A percentile compares a stretch with the other conserved stretches of the same genome.
phyloP scores from a whole-genome alignment of 2,888 invertebrate species.

The Glaucopsyche alexis region DNA sequence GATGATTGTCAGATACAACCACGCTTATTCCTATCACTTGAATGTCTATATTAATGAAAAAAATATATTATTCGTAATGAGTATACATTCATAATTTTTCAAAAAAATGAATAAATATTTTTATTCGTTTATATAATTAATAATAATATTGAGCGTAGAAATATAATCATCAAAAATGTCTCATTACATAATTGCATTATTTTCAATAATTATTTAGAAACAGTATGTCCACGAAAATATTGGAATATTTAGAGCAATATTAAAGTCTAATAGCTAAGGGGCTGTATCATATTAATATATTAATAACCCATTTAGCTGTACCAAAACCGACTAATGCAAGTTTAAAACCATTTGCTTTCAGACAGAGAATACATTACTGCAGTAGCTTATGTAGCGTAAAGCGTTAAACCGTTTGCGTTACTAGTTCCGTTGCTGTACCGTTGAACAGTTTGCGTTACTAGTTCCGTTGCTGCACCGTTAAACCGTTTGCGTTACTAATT shows the following conservation, averaged over 20 bases:
- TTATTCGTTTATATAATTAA: too few species aligned
- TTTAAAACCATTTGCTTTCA: neutral
- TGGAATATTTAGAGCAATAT: neutral
- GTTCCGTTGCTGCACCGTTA: neutral
- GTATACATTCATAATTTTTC: too few species aligned
- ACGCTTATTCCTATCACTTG: too few species aligned
- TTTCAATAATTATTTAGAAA: too few species aligned
- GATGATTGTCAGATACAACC: too few species aligned
- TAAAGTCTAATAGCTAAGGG: neutral
- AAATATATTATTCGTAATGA: too few species aligned
- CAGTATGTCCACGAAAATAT: neutral
- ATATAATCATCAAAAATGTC: too few species aligned
- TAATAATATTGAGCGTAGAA: too few species aligned
- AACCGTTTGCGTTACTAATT: neutral
- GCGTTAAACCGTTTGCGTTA: constrained; percentile 2
- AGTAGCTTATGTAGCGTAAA: neutral
- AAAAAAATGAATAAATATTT: too few species aligned
- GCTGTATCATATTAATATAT: neutral
- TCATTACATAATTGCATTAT: too few species aligned
- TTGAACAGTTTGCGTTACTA: neutral
- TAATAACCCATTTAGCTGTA: constrained; percentile 8
- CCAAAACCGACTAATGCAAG: constrained; percentile 2
- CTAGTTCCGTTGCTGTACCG: neutral
- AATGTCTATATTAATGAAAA: too few species aligned
- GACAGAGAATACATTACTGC: neutral